A percentile compares a stretch with the other conserved stretches of the same genome.
Conservation (phyloP, 2,888 invertebrate genomes). For the Temnothorax rugatulus region DNA sequence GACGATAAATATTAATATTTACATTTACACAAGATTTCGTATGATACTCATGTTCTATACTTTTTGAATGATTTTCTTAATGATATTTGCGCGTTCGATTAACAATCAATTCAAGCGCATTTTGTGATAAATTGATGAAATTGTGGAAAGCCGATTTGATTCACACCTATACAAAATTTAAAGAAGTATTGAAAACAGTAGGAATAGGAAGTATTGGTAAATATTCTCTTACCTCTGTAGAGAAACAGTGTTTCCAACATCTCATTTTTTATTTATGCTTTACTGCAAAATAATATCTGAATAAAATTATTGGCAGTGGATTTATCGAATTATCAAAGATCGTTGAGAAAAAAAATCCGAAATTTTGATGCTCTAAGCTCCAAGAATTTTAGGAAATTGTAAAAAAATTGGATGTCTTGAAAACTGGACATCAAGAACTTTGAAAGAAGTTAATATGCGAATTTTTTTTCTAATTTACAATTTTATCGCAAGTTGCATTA, state of each 20-base stretch:
- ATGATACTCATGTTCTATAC: not conserved
- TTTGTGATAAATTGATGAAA: not conserved
- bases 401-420: not conserved
- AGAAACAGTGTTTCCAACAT: slow-evolving; percentile 11
- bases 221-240: not conserved
- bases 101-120: not conserved
- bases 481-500: not conserved
- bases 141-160: not conserved
- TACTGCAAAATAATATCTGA: slow-evolving; percentile 9
- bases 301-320: slow-evolving; percentile 16
- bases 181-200: not conserved
- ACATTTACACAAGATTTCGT: slow-evolving; percentile 20
- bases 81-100: slow-evolving; percentile 9
- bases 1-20: slow-evolving; percentile 42
- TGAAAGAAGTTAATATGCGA: not conserved
- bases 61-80: slow-evolving; percentile 27
- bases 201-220: slow-evolving; percentile 2
- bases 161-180: not conserved
- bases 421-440: not conserved
- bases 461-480: slow-evolving; percentile 8
- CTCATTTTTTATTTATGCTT: not conserved
- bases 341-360: not conserved
- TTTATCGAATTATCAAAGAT: slow-evolving; percentile 18
- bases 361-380: not conserved
- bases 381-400: not conserved